These are phyloP conservation scores for Scalopus aquaticus DNA, from an alignment of 2,113 vertebrate species.

Conservation along the genomic window DNA sequence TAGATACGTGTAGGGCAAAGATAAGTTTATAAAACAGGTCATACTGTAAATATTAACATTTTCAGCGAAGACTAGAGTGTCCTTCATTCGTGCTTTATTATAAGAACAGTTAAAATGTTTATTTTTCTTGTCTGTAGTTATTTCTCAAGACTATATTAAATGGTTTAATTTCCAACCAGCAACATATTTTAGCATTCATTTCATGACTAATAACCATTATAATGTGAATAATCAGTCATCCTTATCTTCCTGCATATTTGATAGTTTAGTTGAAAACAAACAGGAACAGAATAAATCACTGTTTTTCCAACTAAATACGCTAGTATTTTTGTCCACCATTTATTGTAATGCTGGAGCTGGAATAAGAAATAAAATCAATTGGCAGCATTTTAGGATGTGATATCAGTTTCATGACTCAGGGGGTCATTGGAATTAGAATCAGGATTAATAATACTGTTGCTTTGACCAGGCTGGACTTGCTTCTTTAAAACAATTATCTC, in stretches of 20 bases:
- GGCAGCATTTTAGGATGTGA: background rate
- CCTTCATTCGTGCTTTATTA: background rate
- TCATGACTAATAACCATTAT: background rate
- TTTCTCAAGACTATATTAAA: background rate
- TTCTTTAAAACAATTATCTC: background rate
- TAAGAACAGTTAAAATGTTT: constrained; percentile 15
- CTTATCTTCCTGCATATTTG: background rate
- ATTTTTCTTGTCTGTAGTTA: constrained; percentile 1
- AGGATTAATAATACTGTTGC: background rate
- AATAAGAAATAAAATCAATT: background rate
- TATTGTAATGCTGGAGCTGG: background rate
- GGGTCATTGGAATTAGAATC: background rate
- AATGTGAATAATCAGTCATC: background rate
- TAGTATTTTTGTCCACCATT: background rate
- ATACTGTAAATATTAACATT: background rate
- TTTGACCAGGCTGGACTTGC: background rate
- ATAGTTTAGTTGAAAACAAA: constrained; percentile 15
- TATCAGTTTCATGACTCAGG: background rate
- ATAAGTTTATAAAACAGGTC: background rate
- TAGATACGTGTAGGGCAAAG: background rate
- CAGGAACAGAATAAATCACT: background rate
- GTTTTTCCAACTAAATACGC: background rate
- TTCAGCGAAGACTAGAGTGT: background rate
- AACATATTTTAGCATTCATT: background rate
- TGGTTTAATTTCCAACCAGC: background rate